phyloP scores from a whole-genome alignment of 2,888 invertebrate species.

The Amblyjoppa proteus region DNA sequence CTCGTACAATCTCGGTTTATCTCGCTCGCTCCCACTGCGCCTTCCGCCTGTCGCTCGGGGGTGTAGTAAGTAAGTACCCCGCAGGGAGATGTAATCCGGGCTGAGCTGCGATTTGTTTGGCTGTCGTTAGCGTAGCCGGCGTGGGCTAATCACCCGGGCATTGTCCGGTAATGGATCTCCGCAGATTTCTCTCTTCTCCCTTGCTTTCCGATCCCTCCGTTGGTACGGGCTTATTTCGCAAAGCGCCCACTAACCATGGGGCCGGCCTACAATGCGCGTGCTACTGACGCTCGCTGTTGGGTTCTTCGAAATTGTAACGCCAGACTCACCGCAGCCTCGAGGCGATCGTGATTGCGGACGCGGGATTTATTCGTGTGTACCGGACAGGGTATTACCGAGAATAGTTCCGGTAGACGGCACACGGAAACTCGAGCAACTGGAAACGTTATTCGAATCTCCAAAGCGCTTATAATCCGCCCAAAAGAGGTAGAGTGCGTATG shows the following conservation, averaged over 20 bases:
- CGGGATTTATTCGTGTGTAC: constrained; percentile 1
- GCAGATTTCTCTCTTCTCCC: constrained; percentile 18
- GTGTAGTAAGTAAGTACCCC: constrained; percentile 69
- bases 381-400: neutral
- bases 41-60: constrained; percentile 53
- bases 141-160: constrained; percentile 80
- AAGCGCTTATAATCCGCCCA: constrained; percentile 43
- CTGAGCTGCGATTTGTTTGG: constrained; percentile 82
- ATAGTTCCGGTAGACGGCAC: constrained; percentile 18
- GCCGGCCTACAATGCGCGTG: neutral
- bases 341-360: constrained; percentile 10
- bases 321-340: neutral
- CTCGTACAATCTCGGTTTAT: constrained; percentile 14
- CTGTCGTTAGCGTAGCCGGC: constrained; percentile 79
- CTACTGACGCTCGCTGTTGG: constrained; percentile 3
- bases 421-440: constrained; percentile 47
- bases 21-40: constrained; percentile 14
- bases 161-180: constrained; percentile 81
- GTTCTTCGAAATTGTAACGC: constrained; percentile 13
- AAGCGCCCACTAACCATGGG: neutral
- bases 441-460: constrained; percentile 49
- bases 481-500: constrained; percentile 34
- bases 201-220: constrained; percentile 60
- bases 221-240: constrained; percentile 54
- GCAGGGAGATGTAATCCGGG: constrained; percentile 79